These are phyloP conservation scores for Melanargia galathea DNA, from an alignment of 2,888 invertebrate genomes.

Conservation along the genomic window DNA sequence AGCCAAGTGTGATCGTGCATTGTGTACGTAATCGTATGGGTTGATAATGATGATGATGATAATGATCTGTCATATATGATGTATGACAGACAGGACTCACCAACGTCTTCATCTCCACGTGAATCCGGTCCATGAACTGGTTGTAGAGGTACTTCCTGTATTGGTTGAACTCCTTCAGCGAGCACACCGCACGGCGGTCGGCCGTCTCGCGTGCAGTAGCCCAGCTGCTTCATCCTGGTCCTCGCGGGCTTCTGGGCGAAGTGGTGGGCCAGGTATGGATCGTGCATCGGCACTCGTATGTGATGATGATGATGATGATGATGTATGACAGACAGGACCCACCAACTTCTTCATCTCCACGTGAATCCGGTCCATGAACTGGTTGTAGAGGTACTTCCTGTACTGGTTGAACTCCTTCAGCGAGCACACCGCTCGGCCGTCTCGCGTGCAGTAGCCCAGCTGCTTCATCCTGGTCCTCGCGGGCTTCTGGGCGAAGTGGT, in stretches of 20 bases:
- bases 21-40: too few relatives aligned
- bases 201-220: conserved; percentile 81
- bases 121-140: conserved; percentile 79
- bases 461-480: conserved; percentile 69
- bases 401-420: conserved; percentile 85
- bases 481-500: conserved; percentile 72
- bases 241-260: conserved; percentile 69
- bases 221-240: conserved; percentile 73
- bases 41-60: too few relatives aligned
- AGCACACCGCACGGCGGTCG: conserved; percentile 85
- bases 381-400: conserved; percentile 82
- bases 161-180: conserved; percentile 84
- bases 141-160: conserved; percentile 83
- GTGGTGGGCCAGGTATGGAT: conserved; percentile 80
- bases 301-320: too few relatives aligned
- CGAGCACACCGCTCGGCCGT: conserved; percentile 84
- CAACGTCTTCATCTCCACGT: conserved; percentile 62
- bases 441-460: conserved; percentile 81
- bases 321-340: conserved; percentile 38
- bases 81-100: too few relatives aligned
- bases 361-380: conserved; percentile 79
- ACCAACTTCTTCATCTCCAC: conserved; percentile 68
- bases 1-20: too few relatives aligned
- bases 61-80: too few relatives aligned
- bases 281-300: conserved; percentile 81